Conservation (phyloP, 2,888 invertebrate genomes). For the Plemyria rubiginata region DNA sequence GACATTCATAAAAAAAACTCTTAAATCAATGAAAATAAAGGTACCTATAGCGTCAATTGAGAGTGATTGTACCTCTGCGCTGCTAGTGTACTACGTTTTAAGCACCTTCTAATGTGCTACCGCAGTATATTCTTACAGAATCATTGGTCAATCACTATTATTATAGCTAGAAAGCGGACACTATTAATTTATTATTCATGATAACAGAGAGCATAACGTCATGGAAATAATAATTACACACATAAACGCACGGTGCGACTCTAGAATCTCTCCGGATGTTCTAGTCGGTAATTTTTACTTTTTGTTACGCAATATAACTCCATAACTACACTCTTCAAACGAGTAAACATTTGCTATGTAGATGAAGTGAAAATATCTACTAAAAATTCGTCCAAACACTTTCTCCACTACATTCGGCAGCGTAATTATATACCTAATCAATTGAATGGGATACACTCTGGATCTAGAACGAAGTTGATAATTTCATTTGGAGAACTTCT, state of each 20-base stretch:
- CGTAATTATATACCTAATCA: slow-evolving; percentile 52
- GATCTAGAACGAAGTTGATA: slow-evolving; percentile 31
- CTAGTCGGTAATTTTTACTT: slow-evolving; percentile 26
- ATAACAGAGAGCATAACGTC: slow-evolving; percentile 3
- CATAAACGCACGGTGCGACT: slow-evolving; percentile 14
- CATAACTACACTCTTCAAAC: slow-evolving; percentile 52
- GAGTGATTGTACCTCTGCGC: too few species aligned
- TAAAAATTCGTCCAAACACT: slow-evolving; percentile 50
- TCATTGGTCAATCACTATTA: not conserved
- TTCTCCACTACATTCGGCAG: slow-evolving; percentile 50
- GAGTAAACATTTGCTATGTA: slow-evolving; percentile 49
- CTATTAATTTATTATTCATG: slow-evolving; percentile 13
- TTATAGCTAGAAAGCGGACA: slow-evolving; percentile 6
- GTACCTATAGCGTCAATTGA: too few species aligned
- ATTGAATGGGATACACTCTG: slow-evolving; percentile 44
- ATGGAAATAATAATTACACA: slow-evolving; percentile 18
- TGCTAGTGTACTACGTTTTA: too few species aligned
- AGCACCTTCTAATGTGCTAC: too few species aligned
- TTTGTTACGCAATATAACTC: slow-evolving; percentile 43
- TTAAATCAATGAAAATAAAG: too few species aligned
- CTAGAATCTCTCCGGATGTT: slow-evolving; percentile 14
- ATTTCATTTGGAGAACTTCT: slow-evolving; percentile 25
- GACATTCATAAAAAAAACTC: too few species aligned
- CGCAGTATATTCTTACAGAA: not conserved
- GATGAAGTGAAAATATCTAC: slow-evolving; percentile 52